Conservation (phyloP, 1,140 invertebrate species). For the Dreissena polymorpha region DNA sequence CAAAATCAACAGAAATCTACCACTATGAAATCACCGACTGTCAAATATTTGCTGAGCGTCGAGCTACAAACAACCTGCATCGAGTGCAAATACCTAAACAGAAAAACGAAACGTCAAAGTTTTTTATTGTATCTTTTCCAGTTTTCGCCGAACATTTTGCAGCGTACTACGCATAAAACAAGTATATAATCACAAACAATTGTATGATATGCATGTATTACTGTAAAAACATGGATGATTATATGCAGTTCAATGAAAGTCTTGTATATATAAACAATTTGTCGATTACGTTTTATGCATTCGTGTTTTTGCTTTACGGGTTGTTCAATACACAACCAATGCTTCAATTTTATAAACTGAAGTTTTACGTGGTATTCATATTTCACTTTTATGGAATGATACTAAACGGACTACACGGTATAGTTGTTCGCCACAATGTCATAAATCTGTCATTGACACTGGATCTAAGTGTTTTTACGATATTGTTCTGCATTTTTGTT, state of each 20-base stretch:
- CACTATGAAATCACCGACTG: no score
- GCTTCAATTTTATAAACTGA: slow-evolving; percentile 9
- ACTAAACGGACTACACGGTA: neutral
- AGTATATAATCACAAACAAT: no score
- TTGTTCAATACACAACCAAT: neutral
- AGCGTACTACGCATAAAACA: no score
- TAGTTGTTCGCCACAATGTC: slow-evolving; percentile 6
- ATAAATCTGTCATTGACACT: neutral
- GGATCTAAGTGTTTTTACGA: neutral
- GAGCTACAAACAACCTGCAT: no score
- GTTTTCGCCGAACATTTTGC: no score
- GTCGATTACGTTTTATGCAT: slow-evolving; percentile 1
- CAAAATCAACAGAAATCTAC: no score
- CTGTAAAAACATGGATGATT: slow-evolving; percentile 3
- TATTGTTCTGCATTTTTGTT: neutral
- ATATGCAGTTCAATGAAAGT: slow-evolving; percentile 18
- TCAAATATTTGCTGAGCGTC: no score
- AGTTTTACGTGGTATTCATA: slow-evolving; percentile 20
- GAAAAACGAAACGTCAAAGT: no score
- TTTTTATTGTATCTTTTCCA: no score
- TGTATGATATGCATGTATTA: no score
- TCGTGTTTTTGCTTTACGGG: slow-evolving; percentile 9
- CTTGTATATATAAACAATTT: slow-evolving; percentile 7
- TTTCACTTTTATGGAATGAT: slow-evolving; percentile 15
- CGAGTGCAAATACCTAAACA: no score